These are phyloP conservation scores for Cassiopea xamachana DNA, from an alignment of 30 jellyfish, hydroid and myxozoan genomes.

Conservation along the genomic window DNA sequence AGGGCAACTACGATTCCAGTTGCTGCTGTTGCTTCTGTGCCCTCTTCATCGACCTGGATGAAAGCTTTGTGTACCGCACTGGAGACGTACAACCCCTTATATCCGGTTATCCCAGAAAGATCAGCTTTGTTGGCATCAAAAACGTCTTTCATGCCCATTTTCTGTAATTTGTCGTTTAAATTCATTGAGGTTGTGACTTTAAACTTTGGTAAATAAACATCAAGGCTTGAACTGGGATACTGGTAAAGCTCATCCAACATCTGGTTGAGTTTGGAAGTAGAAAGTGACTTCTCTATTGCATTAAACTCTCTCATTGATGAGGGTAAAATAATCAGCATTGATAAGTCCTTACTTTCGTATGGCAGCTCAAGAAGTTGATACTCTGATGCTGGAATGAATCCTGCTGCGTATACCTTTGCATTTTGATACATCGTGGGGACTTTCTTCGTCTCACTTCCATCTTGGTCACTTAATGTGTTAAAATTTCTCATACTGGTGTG, in stretches of 20 bases:
- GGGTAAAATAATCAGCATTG: slow-evolving; percentile 74
- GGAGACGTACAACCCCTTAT: slow-evolving; percentile 69
- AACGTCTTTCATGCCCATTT: slow-evolving; percentile 69
- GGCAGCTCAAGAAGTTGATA: slow-evolving; percentile 76
- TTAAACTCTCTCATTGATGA: neutral
- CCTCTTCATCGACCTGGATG: slow-evolving; percentile 76
- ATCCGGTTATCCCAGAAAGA: slow-evolving; percentile 77
- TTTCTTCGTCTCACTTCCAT: slow-evolving; percentile 1
- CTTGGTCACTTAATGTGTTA: slow-evolving; percentile 1
- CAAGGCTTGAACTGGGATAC: slow-evolving; percentile 44
- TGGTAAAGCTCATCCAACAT: slow-evolving; percentile 40
- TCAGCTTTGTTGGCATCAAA: slow-evolving; percentile 62
- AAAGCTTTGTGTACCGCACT: slow-evolving; percentile 72
- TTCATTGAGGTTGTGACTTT: slow-evolving; percentile 28
- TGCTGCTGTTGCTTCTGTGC: slow-evolving; percentile 92
- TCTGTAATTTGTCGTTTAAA: slow-evolving; percentile 24
- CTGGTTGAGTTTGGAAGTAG: neutral
- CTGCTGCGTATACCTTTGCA: slow-evolving; percentile 34
- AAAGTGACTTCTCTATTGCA: slow-evolving; percentile 25
- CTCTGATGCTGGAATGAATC: slow-evolving; percentile 30
- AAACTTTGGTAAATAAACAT: slow-evolving; percentile 69
- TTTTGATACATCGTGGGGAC: slow-evolving; percentile 68
- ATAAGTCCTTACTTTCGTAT: slow-evolving; percentile 50
- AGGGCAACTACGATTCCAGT: slow-evolving; percentile 61
- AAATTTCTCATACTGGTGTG: slow-evolving; percentile 22